These are phyloP conservation scores for Merodon equestris DNA, from an alignment of 2,888 invertebrate species.

Conservation along the genomic window DNA sequence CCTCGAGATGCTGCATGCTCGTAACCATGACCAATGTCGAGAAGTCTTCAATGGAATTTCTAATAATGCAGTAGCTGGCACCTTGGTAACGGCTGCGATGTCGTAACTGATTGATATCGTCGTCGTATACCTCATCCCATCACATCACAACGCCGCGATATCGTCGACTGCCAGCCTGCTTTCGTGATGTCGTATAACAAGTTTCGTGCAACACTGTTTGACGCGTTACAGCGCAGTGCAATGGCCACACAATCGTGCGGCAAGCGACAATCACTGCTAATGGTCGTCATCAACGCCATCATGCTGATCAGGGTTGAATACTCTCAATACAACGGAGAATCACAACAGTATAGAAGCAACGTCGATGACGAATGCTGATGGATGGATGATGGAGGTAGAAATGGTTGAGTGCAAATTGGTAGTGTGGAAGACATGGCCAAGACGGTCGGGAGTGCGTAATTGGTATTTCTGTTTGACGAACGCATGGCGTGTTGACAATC, in stretches of 20 bases:
- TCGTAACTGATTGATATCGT: constrained; percentile 66
- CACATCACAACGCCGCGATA: not conserved
- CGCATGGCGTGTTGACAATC: constrained; percentile 15
- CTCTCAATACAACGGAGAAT: constrained; percentile 48
- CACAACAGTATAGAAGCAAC: constrained; percentile 47
- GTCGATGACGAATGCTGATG: constrained; percentile 55
- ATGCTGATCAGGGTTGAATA: constrained; percentile 54
- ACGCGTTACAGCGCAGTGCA: constrained; percentile 41
- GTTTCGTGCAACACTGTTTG: constrained; percentile 24
- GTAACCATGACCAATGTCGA: no score
- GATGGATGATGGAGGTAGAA: constrained; percentile 27
- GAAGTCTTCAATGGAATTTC: not conserved
- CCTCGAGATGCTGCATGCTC: no score
- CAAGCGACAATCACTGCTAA: constrained; percentile 45
- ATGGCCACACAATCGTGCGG: constrained; percentile 52
- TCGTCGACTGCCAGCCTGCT: constrained; percentile 11
- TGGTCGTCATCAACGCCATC: constrained; percentile 39
- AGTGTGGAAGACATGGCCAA: not conserved
- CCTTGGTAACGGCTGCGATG: constrained; percentile 56
- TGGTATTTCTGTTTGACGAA: constrained; percentile 29
- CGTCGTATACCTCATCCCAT: constrained; percentile 48
- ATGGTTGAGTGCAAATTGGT: constrained; percentile 2
- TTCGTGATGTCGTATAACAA: constrained; percentile 53
- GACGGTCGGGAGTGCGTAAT: constrained; percentile 15
- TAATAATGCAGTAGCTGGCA: constrained; percentile 12